Base-by-base conservation (phyloP, 2,113 vertebrate genomes). In the Xenopus borealis region DNA sequence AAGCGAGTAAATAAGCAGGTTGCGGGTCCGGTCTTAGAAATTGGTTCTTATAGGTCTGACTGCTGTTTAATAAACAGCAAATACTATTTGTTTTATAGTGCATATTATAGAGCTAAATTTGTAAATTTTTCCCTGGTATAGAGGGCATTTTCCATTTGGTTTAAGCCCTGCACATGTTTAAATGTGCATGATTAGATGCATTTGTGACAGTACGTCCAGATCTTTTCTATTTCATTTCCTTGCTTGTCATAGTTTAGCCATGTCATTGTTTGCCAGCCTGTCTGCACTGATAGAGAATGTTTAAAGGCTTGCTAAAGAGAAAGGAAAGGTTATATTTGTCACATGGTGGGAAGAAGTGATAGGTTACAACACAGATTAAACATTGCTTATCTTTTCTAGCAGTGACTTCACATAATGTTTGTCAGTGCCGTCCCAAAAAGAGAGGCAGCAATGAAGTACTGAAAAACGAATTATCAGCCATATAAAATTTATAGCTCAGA, bases 281-380 rank as follows among this genome's bases (percentile, higher is more conserved):
- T 30, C 33, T 53, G 27, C 17, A n/a, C 73, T 23, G 73, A 75
- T 75, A 69, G 1, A 19, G 23, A 20, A 23, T 67, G 62, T 55
- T 40, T 40, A 40, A 40, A 40, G 33, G 33, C 46, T 53, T 6
- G 14, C 12, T 58, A 44, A 47, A 57, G 0, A 52, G 66, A 57
- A 57, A 14, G 67, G 40, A 46, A 14, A 46, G 50, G 57, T 61
- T 62, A 50, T n/a, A 40, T 47, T 33, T 61, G 58, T 47, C 5
- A 17, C 18, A 12, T 12, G 44, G 44, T 33, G 17, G n/a, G 20
- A 57, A 40, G 33, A 40, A 53, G 66, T 40, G 45, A 75, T 62
- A 50, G 57, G 72, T 40, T 40, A 75, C 16, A 68, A 45, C 7
- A 20, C 23, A 62, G 72, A 75, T 75, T 62, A 62, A 45, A n/a